Conservation (phyloP, 2,888 invertebrate genomes). For the Girardia tigrina region DNA sequence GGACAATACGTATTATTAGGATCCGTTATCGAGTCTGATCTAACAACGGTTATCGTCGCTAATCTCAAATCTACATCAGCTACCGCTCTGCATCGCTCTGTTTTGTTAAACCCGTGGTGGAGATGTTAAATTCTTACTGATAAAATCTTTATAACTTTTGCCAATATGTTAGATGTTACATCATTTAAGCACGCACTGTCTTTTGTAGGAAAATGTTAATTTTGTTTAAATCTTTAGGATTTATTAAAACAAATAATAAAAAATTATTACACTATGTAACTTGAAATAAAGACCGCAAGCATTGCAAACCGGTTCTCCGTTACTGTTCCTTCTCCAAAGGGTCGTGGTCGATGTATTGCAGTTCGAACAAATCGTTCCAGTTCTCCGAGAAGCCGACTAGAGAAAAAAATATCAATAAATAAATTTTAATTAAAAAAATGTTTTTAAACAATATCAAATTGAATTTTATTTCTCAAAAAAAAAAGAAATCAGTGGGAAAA, state of each 20-base stretch:
- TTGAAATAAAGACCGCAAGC: constrained; percentile 94
- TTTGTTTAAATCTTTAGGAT: too few relatives aligned
- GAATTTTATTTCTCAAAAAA: neutral
- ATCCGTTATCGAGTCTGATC: constrained; percentile 23
- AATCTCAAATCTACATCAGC: constrained; percentile 19
- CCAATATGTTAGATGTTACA: neutral
- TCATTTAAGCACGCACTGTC: neutral
- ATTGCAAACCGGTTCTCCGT: constrained; percentile 92
- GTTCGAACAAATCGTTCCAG: constrained; percentile 76
- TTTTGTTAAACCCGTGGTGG: neutral
- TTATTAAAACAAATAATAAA: neutral
- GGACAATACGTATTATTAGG: constrained; percentile 20
- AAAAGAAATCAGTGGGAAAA: neutral
- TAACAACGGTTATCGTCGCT: neutral
- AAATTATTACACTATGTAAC: constrained; percentile 59
- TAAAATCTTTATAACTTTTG: neutral
- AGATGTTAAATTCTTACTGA: constrained; percentile 5
- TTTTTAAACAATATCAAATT: neutral
- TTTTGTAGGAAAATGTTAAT: too few relatives aligned
- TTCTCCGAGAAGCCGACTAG: constrained; percentile 59
- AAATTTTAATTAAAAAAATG: neutral
- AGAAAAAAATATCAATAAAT: neutral
- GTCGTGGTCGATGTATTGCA: constrained; percentile 80
- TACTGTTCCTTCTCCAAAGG: constrained; percentile 79
- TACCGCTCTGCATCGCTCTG: neutral